phyloP scores from a whole-genome alignment of 2,888 invertebrate genomes.

The Trachelus stipa region DNA sequence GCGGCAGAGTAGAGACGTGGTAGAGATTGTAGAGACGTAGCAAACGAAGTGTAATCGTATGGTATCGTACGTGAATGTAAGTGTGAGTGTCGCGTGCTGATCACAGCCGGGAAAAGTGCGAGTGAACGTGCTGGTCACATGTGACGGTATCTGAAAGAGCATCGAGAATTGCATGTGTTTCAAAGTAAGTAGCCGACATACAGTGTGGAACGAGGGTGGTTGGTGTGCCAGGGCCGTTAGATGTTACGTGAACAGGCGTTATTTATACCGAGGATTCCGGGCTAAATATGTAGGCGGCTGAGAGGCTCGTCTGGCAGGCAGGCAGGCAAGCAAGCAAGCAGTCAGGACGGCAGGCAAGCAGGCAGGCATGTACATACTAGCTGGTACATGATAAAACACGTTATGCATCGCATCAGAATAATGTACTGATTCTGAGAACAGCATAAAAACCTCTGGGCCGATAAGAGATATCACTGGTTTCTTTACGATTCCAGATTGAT shows the following conservation, averaged over 20 bases:
- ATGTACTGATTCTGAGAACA: neutral
- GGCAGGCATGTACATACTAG: conserved; percentile 6
- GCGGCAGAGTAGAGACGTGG: neutral
- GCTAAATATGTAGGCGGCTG: conserved; percentile 27
- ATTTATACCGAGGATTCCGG: conserved; percentile 34
- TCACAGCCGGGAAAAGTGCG: conserved; percentile 28
- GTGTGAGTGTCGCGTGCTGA: conserved; percentile 6
- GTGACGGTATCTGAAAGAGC: conserved; percentile 26
- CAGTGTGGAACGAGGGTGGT: conserved; percentile 11
- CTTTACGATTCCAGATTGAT: neutral
- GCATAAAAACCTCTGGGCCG: neutral
- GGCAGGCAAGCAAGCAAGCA: neutral
- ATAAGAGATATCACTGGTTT: neutral
- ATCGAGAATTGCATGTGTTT: conserved; percentile 1
- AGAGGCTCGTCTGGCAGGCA: conserved; percentile 1
- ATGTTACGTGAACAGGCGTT: conserved; percentile 37
- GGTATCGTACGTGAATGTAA: neutral
- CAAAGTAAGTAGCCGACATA: conserved; percentile 27
- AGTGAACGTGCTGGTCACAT: conserved; percentile 34
- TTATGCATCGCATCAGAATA: conserved; percentile 10
- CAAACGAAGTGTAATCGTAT: neutral
- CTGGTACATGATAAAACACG: conserved; percentile 18
- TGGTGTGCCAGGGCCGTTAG: conserved; percentile 11
- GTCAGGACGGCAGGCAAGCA: conserved; percentile 16
- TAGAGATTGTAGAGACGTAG: neutral